Percentiles rank a stretch among this genome's conserved stretches.
Conservation (phyloP, 1,140 invertebrate genomes). For the Metaphire vulgaris region DNA sequence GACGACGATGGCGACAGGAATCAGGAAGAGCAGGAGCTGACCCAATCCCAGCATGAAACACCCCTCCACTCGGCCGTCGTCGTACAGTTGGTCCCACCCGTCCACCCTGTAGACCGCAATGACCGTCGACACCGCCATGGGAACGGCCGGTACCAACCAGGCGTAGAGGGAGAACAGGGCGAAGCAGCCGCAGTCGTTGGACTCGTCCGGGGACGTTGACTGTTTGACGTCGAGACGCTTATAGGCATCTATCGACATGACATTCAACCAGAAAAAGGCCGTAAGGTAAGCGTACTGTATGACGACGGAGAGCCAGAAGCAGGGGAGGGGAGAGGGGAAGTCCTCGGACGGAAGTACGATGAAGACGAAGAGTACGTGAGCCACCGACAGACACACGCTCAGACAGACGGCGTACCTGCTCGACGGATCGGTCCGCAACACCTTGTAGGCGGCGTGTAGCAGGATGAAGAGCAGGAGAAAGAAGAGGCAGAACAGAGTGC, state of each 20-base stretch:
- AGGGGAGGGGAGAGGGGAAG: slow-evolving; percentile 46
- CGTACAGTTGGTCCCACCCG: background rate
- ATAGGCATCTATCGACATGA: slow-evolving; percentile 58
- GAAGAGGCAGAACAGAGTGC: slow-evolving; percentile 4
- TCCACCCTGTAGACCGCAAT: slow-evolving; percentile 43
- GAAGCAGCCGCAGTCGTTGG: slow-evolving; percentile 40
- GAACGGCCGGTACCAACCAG: slow-evolving; percentile 53
- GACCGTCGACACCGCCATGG: slow-evolving; percentile 50
- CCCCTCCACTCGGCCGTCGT: background rate
- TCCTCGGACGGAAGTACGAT: slow-evolving; percentile 51
- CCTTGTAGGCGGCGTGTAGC: background rate
- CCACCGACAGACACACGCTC: slow-evolving; percentile 32
- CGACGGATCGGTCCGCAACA: background rate
- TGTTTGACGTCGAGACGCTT: slow-evolving; percentile 55
- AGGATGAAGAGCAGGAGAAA: background rate
- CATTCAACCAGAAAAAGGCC: slow-evolving; percentile 58
- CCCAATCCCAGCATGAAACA: background rate
- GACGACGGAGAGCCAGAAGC: slow-evolving; percentile 46
- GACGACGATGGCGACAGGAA: slow-evolving; percentile 40
- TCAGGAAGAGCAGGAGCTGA: slow-evolving; percentile 37
- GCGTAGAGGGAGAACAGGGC: slow-evolving; percentile 54
- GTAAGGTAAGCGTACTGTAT: slow-evolving; percentile 56
- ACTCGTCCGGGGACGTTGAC: background rate
- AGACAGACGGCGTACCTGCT: background rate
- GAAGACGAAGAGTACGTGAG: slow-evolving; percentile 37